Conservation (phyloP, 2,113 vertebrate genomes). For the Antechinus flavipes region DNA sequence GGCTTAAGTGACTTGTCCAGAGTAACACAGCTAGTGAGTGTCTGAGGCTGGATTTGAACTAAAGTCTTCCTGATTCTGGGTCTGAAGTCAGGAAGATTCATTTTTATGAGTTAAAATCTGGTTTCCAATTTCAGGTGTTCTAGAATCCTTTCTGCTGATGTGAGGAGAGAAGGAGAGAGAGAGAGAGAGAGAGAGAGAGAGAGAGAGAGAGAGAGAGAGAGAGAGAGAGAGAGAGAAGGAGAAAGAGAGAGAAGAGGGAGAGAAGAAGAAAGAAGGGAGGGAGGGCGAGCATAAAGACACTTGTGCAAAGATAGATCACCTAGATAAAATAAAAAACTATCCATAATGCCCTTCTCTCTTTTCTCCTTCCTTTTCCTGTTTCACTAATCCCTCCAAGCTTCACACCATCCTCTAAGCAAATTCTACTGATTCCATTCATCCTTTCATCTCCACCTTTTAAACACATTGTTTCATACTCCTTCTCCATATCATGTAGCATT, state of each 20-base stretch:
- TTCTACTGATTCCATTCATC: not conserved
- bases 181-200: too few relatives aligned
- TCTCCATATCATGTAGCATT: not conserved
- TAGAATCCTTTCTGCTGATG: too few relatives aligned
- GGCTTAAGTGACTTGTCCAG: too few relatives aligned
- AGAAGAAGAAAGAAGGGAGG: not conserved
- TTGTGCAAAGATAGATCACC: not conserved
- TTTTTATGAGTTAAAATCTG: too few relatives aligned
- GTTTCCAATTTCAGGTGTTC: too few relatives aligned
- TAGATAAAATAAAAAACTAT: not conserved
- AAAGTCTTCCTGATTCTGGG: too few relatives aligned
- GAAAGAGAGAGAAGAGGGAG: too few relatives aligned
- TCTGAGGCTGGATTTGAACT: too few relatives aligned
- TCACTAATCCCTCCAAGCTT: not conserved
- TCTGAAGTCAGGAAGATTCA: too few relatives aligned
- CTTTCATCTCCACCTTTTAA: not conserved
- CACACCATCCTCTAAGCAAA: not conserved
- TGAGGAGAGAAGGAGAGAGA: not conserved
- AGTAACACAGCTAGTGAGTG: too few relatives aligned
- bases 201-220: too few relatives aligned
- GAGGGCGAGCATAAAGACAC: not conserved
- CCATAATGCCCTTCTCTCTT: not conserved
- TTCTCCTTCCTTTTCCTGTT: not conserved
- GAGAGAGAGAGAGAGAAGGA: too few relatives aligned
- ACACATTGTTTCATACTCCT: not conserved